Conservation (phyloP, 2,797 vertebrate genomes). For the Sandelia bainsii region DNA sequence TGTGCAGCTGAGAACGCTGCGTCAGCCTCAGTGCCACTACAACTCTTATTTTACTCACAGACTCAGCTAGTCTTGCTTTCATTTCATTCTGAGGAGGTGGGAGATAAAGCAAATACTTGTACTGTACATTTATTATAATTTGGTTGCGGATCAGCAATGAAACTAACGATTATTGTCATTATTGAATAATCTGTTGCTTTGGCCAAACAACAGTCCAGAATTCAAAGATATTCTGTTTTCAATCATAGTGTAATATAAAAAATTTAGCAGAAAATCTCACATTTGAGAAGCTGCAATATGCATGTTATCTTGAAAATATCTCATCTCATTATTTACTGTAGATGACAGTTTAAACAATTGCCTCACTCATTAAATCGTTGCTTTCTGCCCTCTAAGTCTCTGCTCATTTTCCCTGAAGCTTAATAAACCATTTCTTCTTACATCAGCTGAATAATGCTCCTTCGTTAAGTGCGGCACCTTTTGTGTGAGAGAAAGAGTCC, state of each 20-base stretch:
- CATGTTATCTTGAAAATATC: too few species aligned
- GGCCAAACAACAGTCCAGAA: background rate
- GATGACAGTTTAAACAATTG: background rate
- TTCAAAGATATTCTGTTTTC: background rate
- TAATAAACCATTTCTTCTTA: background rate
- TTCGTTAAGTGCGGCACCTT: too few species aligned
- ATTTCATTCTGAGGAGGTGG: background rate
- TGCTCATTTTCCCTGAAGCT: background rate
- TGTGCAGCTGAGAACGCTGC: background rate
- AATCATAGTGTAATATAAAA: background rate
- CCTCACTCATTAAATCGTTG: background rate
- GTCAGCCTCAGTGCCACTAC: background rate
- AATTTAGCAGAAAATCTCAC: background rate
- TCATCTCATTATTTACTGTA: background rate
- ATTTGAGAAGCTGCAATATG: background rate
- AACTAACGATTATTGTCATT: background rate
- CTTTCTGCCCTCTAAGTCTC: background rate
- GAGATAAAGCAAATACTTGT: background rate
- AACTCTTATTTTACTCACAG: background rate
- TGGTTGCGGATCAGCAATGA: background rate
- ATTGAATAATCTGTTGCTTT: background rate
- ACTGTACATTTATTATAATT: background rate
- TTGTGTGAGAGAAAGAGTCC: background rate
- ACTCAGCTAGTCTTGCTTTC: conserved; percentile 3
- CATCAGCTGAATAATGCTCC: background rate